These are phyloP conservation scores for Netelia virgata DNA, from an alignment of 2,888 invertebrate species.

Conservation along the genomic window DNA sequence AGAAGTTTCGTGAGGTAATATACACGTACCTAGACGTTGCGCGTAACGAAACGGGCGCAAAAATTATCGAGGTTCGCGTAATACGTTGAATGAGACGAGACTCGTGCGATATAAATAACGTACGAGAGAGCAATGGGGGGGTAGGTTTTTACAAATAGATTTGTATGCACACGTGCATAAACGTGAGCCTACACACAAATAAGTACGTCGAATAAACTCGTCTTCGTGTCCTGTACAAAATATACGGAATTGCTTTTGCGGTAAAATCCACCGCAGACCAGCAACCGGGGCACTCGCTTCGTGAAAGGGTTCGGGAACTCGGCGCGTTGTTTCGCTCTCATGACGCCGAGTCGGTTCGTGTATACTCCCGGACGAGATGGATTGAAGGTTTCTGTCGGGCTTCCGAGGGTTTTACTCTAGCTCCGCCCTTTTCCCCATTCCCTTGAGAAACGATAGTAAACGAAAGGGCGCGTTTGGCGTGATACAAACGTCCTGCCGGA, in stretches of 20 bases:
- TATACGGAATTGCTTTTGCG: conserved; percentile 46
- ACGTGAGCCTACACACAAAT: not conserved
- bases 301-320: conserved; percentile 42
- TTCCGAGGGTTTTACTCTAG: not conserved
- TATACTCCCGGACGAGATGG: not conserved
- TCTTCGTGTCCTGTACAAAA: conserved; percentile 29
- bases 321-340: conserved; percentile 19
- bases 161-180: not conserved
- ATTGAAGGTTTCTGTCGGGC: not conserved
- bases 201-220: conserved; percentile 33
- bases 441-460: not conserved
- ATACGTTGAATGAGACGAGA: conserved; percentile 11
- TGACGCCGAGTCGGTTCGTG: conserved; percentile 10
- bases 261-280: conserved; percentile 40
- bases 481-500: too few relatives aligned
- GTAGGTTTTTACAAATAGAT: not conserved
- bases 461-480: too few relatives aligned
- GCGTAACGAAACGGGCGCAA: conserved; percentile 32
- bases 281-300: not conserved
- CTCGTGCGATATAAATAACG: not conserved
- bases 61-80: conserved; percentile 23
- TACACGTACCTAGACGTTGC: conserved; percentile 20
- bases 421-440: not conserved
- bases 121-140: not conserved
- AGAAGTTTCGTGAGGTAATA: not conserved